These are phyloP conservation scores for Rhyacichthys aspro DNA, from an alignment of 2,797 vertebrate genomes.

Conservation along the genomic window DNA sequence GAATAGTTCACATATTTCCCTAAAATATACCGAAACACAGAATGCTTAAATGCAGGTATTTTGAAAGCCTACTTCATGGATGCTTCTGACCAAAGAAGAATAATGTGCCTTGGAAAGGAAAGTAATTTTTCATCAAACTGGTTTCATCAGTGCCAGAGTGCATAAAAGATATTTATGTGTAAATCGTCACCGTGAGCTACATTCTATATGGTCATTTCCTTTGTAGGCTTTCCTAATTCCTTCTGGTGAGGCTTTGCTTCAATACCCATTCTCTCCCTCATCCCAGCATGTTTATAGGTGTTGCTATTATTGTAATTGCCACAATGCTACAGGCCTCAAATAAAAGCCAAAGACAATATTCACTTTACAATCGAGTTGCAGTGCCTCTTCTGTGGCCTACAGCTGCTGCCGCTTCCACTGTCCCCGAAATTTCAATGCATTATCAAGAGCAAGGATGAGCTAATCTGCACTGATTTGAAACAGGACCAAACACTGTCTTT, in stretches of 20 bases:
- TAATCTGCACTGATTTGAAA: conserved; percentile 84
- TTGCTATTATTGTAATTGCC: conserved; percentile 65
- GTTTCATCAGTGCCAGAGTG: conserved; percentile 12
- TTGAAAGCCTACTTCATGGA: too few relatives aligned
- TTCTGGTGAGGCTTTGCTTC: conserved; percentile 22
- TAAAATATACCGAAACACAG: too few relatives aligned
- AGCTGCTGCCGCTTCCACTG: conserved; percentile 62
- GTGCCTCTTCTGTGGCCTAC: conserved; percentile 48
- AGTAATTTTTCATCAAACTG: conserved; percentile 11
- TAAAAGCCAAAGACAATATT: conserved; percentile 75
- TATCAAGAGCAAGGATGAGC: conserved; percentile 75
- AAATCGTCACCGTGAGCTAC: not conserved
- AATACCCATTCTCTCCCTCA: conserved; percentile 42
- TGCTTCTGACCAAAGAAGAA: not conserved
- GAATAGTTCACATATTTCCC: too few relatives aligned
- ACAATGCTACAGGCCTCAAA: conserved; percentile 70
- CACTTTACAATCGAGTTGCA: conserved; percentile 64
- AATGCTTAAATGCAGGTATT: too few relatives aligned
- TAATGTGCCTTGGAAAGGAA: not conserved
- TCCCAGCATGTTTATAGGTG: conserved; percentile 61
- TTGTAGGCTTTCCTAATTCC: conserved; percentile 28
- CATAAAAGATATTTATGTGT: conserved; percentile 12
- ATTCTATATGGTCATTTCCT: conserved; percentile 6
- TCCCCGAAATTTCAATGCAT: conserved; percentile 68
- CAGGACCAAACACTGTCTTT: conserved; percentile 76